Conservation (phyloP, 2,113 vertebrate genomes). For the Plecotus auritus region DNA sequence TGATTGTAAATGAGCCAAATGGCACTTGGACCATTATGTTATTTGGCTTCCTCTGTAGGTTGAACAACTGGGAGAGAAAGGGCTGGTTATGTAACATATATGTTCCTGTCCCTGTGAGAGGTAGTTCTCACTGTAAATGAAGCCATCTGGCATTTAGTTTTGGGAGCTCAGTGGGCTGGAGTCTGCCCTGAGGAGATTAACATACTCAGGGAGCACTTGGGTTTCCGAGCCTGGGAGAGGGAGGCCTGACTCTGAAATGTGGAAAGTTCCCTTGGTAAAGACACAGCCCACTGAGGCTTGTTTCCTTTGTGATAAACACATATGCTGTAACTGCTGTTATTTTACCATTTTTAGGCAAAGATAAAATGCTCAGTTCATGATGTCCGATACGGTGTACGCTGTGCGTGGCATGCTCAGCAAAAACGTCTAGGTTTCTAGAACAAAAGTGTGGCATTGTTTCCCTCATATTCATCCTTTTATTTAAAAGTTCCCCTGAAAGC, state of each 20-base stretch:
- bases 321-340: not conserved
- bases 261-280: constrained; percentile 17
- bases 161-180: not conserved
- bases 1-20: constrained; percentile 21
- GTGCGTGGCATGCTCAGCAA: not conserved
- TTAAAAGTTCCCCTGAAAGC: not conserved
- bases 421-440: constrained; percentile 27
- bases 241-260: not conserved
- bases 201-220: not conserved
- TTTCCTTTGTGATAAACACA: constrained; percentile 52
- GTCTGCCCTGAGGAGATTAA: not conserved
- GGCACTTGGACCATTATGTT: not conserved
- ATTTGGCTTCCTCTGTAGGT: not conserved
- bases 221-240: not conserved
- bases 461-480: not conserved
- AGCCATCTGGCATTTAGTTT: not conserved
- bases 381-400: not conserved
- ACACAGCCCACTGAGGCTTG: not conserved
- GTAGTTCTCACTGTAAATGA: not conserved
- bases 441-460: not conserved
- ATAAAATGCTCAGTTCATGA: constrained; percentile 8
- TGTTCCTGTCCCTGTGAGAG: not conserved
- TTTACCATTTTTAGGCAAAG: constrained; percentile 60
- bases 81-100: not conserved
- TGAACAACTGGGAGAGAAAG: not conserved